Evolutionary conservation across 2,888 invertebrate species (phyloP), one percentile per base, ranked within the genome.

Genomic region (Lycophotia porphyrea): DNA sequence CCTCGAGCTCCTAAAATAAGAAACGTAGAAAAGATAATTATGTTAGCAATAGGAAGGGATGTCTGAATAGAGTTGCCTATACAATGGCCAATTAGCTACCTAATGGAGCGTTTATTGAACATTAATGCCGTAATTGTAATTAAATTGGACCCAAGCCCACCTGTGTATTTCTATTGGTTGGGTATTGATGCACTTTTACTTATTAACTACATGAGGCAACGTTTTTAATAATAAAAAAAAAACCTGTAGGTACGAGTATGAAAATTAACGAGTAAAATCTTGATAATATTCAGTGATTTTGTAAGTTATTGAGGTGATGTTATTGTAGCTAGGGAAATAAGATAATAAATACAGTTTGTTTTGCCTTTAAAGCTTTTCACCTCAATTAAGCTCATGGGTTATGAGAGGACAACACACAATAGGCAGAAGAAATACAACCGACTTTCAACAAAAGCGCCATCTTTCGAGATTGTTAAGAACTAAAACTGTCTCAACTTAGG

Each of bases 41-140:
- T n/a, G 15, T 39, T 24, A 18, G n/a, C 1, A 55, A 47, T 47
- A 24, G 36, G 11, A 55, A 39, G 61, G 72, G 55, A 24, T 42
- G 8, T 11, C 49, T 44, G 31, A 66, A 75, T 78, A 61, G 80
- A 80, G 47, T 55, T 24, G 60, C 60, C 27, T 63, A n/a, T 27
- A 78, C 52, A 78, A 78, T 63, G 60, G 52, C 61, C 66, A 81
- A 75, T 78, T 67, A 81, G 24, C 61, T 11, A 18, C n/a, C 66
- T 34, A 31, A 75, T 75, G 39, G 27, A 61, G 44, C 66, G 52
- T 74, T 74, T 55, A 44, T 66, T 74, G 44, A 61, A 39, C 66
- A 61, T 27, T 55, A 61, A 61, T 63, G 52, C 24, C 24, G 52
- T 66, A 81, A 75, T 63, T 81, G 63, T 75, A 81, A 81, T 75